Conservation (phyloP, 2,797 vertebrate genomes). For the Chloroceryle inda region DNA sequence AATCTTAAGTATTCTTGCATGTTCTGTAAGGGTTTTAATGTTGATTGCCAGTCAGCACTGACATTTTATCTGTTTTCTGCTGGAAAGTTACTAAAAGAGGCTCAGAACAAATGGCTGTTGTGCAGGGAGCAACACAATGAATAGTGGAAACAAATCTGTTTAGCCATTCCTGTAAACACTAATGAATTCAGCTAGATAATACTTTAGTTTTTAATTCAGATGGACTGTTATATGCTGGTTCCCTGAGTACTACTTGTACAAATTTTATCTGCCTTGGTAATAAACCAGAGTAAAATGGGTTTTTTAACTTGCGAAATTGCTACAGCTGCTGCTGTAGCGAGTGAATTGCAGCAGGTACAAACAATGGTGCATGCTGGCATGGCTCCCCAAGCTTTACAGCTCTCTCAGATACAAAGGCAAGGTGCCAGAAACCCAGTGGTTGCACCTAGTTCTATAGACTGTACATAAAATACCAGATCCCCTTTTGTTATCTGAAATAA, state of each 20-base stretch:
- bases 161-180: conserved; percentile 63
- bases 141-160: conserved; percentile 36
- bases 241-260: conserved; percentile 56
- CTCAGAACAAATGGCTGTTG: conserved; percentile 31
- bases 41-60: background rate
- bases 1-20: background rate
- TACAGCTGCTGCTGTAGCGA: conserved; percentile 1
- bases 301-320: conserved; percentile 21
- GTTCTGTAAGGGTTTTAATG: background rate
- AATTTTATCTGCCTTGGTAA: conserved; percentile 63
- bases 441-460: background rate
- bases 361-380: background rate
- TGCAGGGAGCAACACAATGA: background rate
- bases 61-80: conserved; percentile 36
- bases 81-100: conserved; percentile 19
- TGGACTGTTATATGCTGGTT: conserved; percentile 25
- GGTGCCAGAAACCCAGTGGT: background rate
- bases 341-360: background rate
- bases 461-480: background rate
- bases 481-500: background rate
- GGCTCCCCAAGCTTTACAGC: background rate
- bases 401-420: background rate
- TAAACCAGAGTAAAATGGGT: conserved; percentile 41
- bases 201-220: conserved; percentile 60
- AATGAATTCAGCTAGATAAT: conserved; percentile 57